Conservation (phyloP, 2,113 vertebrate genomes). For the Mormoops blainvillei region DNA sequence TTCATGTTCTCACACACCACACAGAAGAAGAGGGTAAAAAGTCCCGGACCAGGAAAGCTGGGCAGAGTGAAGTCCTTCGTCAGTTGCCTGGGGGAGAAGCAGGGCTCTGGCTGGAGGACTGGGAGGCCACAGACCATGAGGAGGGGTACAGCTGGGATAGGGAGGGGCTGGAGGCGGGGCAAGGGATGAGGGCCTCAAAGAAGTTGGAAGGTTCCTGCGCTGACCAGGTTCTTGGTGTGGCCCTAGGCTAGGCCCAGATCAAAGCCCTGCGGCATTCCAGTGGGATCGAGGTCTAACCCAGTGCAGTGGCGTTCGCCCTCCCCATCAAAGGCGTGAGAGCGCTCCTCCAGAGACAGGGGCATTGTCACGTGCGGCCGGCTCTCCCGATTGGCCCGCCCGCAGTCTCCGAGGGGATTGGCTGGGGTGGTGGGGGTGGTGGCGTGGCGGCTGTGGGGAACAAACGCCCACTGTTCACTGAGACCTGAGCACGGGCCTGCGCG, state of each 20-base stretch:
- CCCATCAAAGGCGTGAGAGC: not conserved
- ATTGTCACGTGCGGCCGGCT: constrained; percentile 31
- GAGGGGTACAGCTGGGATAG: not conserved
- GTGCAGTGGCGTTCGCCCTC: accelerated
- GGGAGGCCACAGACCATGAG: not conserved
- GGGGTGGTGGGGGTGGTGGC: accelerated
- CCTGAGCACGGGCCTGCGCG: too few species aligned
- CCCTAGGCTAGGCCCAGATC: constrained; percentile 28
- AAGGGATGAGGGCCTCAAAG: not conserved
- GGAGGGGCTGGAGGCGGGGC: too few species aligned
- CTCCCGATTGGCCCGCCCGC: not conserved
- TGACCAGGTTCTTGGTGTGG: accelerated
- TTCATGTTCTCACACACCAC: too few species aligned
- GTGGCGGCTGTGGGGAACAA: not conserved
- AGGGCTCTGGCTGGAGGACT: not conserved
- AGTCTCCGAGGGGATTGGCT: not conserved
- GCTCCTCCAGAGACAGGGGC: not conserved
- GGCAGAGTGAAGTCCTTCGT: not conserved
- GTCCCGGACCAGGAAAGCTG: not conserved
- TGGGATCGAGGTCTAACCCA: accelerated
- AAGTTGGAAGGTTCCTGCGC: not conserved
- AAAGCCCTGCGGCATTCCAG: not conserved
- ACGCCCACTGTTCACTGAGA: not conserved
- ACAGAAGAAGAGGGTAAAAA: not conserved
- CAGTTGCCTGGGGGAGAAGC: not conserved